Percentiles rank a stretch among this genome's conserved stretches.
Evolutionary conservation across 2,797 vertebrate species (phyloP).

Genomic region (Orientallactaga sibirica): DNA sequence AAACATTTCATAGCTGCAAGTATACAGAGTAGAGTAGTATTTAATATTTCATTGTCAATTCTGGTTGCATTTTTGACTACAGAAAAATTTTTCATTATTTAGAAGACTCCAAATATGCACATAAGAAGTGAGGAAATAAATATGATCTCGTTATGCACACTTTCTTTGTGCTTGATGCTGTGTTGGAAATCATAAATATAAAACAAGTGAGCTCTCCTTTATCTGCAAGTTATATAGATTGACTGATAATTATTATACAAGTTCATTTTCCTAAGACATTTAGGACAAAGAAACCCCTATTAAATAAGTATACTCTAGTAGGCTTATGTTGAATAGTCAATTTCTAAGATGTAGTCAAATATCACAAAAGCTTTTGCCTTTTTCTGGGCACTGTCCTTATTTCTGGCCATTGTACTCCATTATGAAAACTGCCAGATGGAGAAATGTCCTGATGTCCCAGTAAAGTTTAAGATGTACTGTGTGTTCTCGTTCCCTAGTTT

Average conservation of each 20-base stretch:
- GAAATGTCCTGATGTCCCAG: not conserved
- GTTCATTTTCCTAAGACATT: constrained; percentile 26
- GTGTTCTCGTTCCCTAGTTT: not conserved
- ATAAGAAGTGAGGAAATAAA: constrained; percentile 11
- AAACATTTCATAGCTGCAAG: constrained; percentile 10
- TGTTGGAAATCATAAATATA: not conserved
- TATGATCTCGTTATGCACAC: not conserved
- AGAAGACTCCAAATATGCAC: constrained; percentile 48
- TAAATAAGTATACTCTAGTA: not conserved
- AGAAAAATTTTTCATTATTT: constrained; percentile 57
- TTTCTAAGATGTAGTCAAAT: not conserved
- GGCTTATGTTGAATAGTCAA: not conserved
- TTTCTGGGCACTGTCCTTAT: not conserved
- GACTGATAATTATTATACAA: not conserved
- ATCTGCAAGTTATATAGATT: not conserved
- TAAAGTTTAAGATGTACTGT: not conserved
- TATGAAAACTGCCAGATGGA: not conserved
- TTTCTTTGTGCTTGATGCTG: not conserved
- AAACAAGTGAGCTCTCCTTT: constrained; percentile 28
- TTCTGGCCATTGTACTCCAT: not conserved
- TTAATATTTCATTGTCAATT: constrained; percentile 65
- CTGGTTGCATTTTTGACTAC: constrained; percentile 23
- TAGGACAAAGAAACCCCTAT: not conserved
- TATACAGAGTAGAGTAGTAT: constrained; percentile 25
- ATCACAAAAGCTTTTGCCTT: not conserved